Base-by-base conservation (phyloP, 2,888 invertebrate species). In the Ypsolopha scabrella region DNA sequence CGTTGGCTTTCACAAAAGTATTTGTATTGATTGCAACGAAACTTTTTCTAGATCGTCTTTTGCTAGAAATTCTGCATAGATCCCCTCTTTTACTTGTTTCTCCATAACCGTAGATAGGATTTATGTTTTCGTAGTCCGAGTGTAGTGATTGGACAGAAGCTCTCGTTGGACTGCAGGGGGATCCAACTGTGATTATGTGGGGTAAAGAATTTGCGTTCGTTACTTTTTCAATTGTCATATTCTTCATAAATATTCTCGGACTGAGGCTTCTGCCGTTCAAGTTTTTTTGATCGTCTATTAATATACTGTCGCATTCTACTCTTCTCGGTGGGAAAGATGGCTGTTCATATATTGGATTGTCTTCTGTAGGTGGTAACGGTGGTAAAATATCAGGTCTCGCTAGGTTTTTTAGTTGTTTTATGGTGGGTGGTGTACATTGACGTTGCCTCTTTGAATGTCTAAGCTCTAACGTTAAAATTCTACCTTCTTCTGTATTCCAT, bases 371-470 rank as follows among this genome's bases (percentile, higher is more conserved):
- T 0, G 90, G 89, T 49, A 89, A 79, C 1, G 91, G 88, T 7
- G 92, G 92, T 48, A 93, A 87, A 10, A 93, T 88, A 64, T 93
- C 93, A 0, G 93, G 93, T 33, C 90, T 89, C 45, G 88, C 82
- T 58, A 83, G 70, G 58, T 73, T 83, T 55, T 87, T 81, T 2
- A 77, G 54, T 54, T 83, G 81, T 62, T 79, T 85, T 44, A 80
- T 75, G 7, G 81, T 85, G 0, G 88, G 83, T 14, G 87, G 87
- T 7, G 87, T 87, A 10, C 87, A 85, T 54, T 89, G 88, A 1
- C 94, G 83, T 68, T 94, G 94, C 41, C 94, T 81, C 54, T 90
- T 92, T 2, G 91, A 91, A 64, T 94, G 94, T 54, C 93, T 87
- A 9, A 90, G 88, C 64, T 94, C 93, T 49, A 94, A 78, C 0